Evolutionary conservation across 2,888 invertebrate genomes (phyloP).

Genomic region (Brachyptera risi): DNA sequence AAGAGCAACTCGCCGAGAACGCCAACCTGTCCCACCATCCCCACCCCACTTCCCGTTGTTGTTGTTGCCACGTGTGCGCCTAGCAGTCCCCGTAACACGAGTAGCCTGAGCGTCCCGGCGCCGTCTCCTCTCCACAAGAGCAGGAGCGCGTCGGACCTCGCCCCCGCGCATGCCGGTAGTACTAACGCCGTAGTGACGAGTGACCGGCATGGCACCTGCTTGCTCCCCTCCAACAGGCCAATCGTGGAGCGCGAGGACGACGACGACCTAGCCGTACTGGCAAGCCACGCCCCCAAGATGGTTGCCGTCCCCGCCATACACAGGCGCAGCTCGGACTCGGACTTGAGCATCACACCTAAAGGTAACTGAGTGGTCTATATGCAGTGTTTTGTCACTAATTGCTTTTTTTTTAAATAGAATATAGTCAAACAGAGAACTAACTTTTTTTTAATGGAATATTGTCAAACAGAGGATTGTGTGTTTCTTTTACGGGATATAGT

Average conservation of each 20-base stretch:
- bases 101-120: slow-evolving; percentile 2
- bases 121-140: slow-evolving; percentile 33
- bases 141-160: slow-evolving; percentile 29
- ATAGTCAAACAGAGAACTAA: too few species aligned
- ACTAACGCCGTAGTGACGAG: slow-evolving; percentile 21
- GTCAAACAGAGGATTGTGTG: too few species aligned
- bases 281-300: too few species aligned
- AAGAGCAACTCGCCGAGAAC: too few species aligned
- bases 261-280: too few species aligned
- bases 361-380: slow-evolving; percentile 53
- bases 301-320: slow-evolving; percentile 51
- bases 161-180: background rate
- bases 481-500: too few species aligned
- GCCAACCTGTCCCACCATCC: too few species aligned
- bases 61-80: too few species aligned
- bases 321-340: slow-evolving; percentile 88
- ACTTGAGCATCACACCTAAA: slow-evolving; percentile 89
- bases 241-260: slow-evolving; percentile 34
- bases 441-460: too few species aligned
- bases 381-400: slow-evolving; percentile 10
- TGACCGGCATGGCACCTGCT: slow-evolving; percentile 43
- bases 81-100: too few species aligned
- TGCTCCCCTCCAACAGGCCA: slow-evolving; percentile 43
- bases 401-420: too few species aligned
- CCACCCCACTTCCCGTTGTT: too few species aligned